Percentiles rank a stretch among this genome's conserved stretches.
phyloP scores from a whole-genome alignment of 1,140 invertebrate genomes.

The Saccostrea cuccullata region DNA sequence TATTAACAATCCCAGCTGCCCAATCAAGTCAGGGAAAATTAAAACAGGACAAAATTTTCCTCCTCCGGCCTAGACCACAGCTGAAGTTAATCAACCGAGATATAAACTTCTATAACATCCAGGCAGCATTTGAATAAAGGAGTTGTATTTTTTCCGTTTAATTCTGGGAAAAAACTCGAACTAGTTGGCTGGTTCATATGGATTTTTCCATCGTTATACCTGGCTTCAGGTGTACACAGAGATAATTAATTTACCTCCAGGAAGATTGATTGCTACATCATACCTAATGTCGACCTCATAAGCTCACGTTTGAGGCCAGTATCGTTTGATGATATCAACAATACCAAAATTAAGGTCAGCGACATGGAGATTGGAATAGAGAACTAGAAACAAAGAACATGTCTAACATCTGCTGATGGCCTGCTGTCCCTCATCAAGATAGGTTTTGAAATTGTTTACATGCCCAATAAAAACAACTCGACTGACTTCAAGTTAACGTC shows the following conservation, averaged over 20 bases:
- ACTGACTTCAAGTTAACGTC: too few relatives aligned
- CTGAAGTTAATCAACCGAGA: background rate
- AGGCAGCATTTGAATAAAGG: too few relatives aligned
- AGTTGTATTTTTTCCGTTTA: too few relatives aligned
- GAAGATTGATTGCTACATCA: slow-evolving; percentile 30
- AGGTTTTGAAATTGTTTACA: too few relatives aligned
- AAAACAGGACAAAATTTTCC: background rate
- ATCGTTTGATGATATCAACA: background rate
- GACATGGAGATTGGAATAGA: background rate
- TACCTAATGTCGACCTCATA: background rate
- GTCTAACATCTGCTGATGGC: too few relatives aligned
- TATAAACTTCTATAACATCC: background rate
- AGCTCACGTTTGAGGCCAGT: background rate
- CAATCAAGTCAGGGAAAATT: slow-evolving; percentile 10
- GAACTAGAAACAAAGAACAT: background rate
- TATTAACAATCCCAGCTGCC: slow-evolving; percentile 24
- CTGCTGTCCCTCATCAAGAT: too few relatives aligned
- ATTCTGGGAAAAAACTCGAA: background rate
- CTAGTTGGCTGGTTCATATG: background rate
- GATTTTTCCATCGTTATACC: background rate
- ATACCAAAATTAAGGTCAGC: background rate
- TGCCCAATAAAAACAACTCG: too few relatives aligned
- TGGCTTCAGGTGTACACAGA: background rate
- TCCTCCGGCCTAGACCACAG: background rate
- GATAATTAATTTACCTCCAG: slow-evolving; percentile 21